Evolutionary conservation across 2,888 invertebrate species (phyloP), one percentile per base, ranked within the genome.

Genomic region (Acrobasis suavella): DNA sequence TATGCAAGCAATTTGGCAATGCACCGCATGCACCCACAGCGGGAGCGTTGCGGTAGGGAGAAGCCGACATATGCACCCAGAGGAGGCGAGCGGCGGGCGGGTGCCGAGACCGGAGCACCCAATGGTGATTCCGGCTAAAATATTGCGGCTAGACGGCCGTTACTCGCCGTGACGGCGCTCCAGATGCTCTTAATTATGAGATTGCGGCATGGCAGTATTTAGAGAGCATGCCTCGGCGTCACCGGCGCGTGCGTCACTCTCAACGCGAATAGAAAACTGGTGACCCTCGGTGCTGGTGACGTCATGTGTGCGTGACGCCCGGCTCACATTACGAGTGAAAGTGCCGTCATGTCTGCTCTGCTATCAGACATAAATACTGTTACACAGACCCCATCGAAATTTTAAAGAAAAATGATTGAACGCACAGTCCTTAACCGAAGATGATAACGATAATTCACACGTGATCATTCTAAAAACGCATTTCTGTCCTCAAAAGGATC

Each of bases 231-330:
- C 65, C 67, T 70, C 69, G 69, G 75, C 88, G 89, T 87, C 88
- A 86, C 75, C 74, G 81, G 81, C 86, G 83, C 83, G 87, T 87
- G 91, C 91, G 91, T 91, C 89, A 91, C 86, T 70, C 68, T 72
- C 70, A 82, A 87, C 89, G 81, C 86, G 87, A 89, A 91, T 91
- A 91, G 90, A 87, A 86, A 86, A 81, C 76, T 79, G 75, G 82
- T 87, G 89, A 87, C 87, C 88, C 89, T 89, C 89, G 83, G 67
- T 64, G 69, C 70, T 66, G 70, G 77, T 87, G 87, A 89, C 87
- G 87, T 81, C 80, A 81, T 71, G 74, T 64, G 70, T 72, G 73
- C 74, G 77, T 84, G 82, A 86, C 84, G 81, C 77, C 76, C 74
- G 72, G 77, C 82, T 81, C 80, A 80, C 82, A 74, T 83, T 82